phyloP scores from a whole-genome alignment of 2,888 invertebrate genomes.

The Anthrax anthrax region DNA sequence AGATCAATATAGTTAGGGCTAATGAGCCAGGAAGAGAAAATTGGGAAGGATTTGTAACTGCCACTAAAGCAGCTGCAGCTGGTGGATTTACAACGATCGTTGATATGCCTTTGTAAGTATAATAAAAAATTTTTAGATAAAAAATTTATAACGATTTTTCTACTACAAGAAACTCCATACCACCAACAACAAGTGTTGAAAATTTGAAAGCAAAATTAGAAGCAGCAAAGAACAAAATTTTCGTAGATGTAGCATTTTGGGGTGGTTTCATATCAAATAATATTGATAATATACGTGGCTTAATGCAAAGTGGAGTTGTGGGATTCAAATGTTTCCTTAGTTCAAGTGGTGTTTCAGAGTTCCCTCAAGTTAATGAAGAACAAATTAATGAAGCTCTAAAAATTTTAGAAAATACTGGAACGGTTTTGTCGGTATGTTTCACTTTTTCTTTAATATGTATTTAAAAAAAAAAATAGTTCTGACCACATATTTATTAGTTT shows the following conservation, averaged over 20 bases:
- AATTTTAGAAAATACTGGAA: constrained; percentile 41
- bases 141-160: neutral
- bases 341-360: constrained; percentile 51
- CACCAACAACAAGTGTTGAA: constrained; percentile 46
- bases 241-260: constrained; percentile 54
- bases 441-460: neutral
- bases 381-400: constrained; percentile 42
- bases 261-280: constrained; percentile 54
- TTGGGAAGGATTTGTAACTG: constrained; percentile 50
- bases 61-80: constrained; percentile 48
- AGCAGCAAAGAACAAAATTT: constrained; percentile 38
- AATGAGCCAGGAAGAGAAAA: constrained; percentile 50
- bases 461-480: neutral
- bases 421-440: constrained; percentile 43
- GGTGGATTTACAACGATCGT: constrained; percentile 51
- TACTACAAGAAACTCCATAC: constrained; percentile 44
- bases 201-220: constrained; percentile 43
- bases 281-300: constrained; percentile 39
- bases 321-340: constrained; percentile 57
- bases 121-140: neutral
- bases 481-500: constrained; percentile 41
- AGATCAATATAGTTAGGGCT: too few species aligned
- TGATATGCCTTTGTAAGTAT: constrained; percentile 47
- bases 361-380: constrained; percentile 40
- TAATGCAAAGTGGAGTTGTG: constrained; percentile 47